Evolutionary conservation across 2,113 vertebrate species (phyloP), one percentile per base, ranked within the genome.

Genomic region (Sialia sialis): DNA sequence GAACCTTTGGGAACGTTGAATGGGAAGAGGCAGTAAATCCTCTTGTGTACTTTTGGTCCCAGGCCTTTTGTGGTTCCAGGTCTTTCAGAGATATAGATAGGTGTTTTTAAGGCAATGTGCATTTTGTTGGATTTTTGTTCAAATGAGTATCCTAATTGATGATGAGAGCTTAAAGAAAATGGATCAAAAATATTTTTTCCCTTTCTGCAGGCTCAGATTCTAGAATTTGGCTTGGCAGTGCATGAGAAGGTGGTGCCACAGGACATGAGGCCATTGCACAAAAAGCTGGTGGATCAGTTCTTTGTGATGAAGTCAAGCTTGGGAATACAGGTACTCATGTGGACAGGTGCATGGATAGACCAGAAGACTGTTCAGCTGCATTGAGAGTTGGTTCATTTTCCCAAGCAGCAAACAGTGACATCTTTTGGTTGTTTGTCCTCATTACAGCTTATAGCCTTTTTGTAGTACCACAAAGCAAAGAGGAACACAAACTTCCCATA

Each of bases 261-360:
- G 95, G 99, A 99, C 96, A 99, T 99, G 99, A 98, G 99, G 48
- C 99, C 99, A 0, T 97, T 99, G 63, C 99, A 99, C 95, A 99
- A 99, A 97, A 99, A 99, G 93, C 96, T 99, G 86, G 98, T 99
- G 82, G 99, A 99, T 97, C 99, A 99, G 97, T 99, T 99, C 96
- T 99, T 99, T 77, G 98, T 99, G 89, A 99, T 99, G 98, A 99
- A 99, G 94, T 99, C 99, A n/a, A 99, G 99, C 77, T 97, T 99
- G 51, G 99, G 99, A 89, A 99, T 99, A 81, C 99, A 99, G 99
- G 99, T 99, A 97, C 59, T 52, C 19, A 29, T 0, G 8, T 80
- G 62, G 72, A 68, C 51, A 59, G 52, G 60, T 84, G 70, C 22
- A 18, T 8, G 20, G 34, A 38, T 55, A 39, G 75, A 54, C 41